Conservation (phyloP, 92 coral and sea anemone genomes). For the Plumapathes pennacea region DNA sequence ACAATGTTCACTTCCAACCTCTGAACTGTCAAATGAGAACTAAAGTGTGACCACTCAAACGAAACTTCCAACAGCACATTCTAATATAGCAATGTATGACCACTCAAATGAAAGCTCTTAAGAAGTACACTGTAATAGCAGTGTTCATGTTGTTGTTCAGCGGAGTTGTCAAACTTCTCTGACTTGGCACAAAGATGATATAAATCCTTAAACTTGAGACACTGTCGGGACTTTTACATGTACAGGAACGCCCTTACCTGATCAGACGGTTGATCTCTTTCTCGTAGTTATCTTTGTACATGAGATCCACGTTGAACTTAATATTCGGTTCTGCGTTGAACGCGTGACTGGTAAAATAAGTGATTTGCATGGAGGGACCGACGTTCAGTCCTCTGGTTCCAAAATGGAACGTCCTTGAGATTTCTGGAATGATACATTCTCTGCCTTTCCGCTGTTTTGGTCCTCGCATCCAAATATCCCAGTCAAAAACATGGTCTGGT, state of each 20-base stretch:
- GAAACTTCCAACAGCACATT: too few relatives aligned
- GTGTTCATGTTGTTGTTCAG: too few relatives aligned
- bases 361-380: constrained; percentile 56
- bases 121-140: too few relatives aligned
- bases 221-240: too few relatives aligned
- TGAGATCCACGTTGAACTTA: constrained; percentile 41
- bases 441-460: constrained; percentile 45
- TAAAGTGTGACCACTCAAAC: too few relatives aligned
- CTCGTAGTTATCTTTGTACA: constrained; percentile 63
- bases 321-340: constrained; percentile 59
- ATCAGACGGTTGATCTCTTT: constrained; percentile 50
- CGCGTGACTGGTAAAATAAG: constrained; percentile 61
- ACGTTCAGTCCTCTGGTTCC: constrained; percentile 80
- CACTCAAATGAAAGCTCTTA: too few relatives aligned
- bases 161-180: too few relatives aligned
- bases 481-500: constrained; percentile 62
- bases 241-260: constrained; percentile 26
- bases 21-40: too few relatives aligned
- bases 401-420: constrained; percentile 83
- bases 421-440: constrained; percentile 82
- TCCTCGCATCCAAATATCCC: constrained; percentile 82
- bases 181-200: too few relatives aligned
- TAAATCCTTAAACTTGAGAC: too few relatives aligned
- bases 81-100: too few relatives aligned
- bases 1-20: too few relatives aligned